Evolutionary conservation across 2,797 vertebrate genomes (phyloP).

Genomic region (Threskiornis aethiopicus): DNA sequence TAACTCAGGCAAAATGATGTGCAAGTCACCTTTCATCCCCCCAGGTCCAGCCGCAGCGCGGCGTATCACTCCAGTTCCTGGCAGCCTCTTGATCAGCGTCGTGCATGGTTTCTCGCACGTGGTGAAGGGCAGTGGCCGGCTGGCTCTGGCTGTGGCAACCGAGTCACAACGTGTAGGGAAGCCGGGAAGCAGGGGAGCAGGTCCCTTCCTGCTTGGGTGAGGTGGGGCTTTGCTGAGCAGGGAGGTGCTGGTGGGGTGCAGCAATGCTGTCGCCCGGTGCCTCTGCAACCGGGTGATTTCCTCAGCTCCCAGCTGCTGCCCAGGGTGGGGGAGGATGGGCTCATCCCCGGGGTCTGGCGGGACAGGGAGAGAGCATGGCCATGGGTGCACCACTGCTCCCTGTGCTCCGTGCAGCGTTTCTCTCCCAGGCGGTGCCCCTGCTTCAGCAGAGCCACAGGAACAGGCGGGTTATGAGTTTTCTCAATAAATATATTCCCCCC

Average conservation of each 20-base stretch:
- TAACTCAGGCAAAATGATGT: not conserved
- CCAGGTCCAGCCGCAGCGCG: rapidly evolving
- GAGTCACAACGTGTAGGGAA: not conserved
- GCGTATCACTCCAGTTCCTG: rapidly evolving
- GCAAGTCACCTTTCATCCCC: not conserved
- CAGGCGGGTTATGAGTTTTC: not conserved
- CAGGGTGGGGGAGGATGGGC: not conserved
- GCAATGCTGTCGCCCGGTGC: not conserved
- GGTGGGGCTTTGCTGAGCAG: not conserved
- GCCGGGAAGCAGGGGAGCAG: not conserved
- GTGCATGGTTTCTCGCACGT: rapidly evolving
- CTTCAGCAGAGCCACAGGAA: not conserved
- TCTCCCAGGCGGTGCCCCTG: not conserved
- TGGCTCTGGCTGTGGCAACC: not conserved
- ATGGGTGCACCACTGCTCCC: not conserved
- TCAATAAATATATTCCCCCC: not conserved
- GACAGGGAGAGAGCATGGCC: not conserved
- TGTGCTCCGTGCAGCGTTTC: not conserved
- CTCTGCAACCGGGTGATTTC: not conserved
- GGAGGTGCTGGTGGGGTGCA: not conserved
- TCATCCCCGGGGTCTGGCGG: rapidly evolving
- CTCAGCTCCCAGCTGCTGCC: not conserved
- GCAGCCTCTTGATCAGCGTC: rapidly evolving
- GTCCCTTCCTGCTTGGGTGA: not conserved
- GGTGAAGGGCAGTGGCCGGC: not conserved